Conservation (phyloP, 2,888 invertebrate genomes). For the Sclerodermus sp. region DNA sequence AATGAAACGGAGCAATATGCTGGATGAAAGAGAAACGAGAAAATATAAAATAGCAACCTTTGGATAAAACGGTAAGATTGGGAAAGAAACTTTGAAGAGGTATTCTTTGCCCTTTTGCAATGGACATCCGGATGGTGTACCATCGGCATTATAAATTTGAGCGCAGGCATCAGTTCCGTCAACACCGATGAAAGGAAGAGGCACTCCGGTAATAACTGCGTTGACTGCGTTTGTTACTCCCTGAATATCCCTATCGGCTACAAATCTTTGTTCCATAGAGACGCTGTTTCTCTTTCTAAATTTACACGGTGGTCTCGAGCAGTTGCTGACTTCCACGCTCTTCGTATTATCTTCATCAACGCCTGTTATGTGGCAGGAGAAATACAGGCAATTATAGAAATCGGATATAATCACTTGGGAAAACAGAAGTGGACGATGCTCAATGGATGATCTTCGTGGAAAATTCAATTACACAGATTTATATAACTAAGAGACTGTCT, state of each 20-base stretch:
- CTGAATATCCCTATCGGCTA: conserved; percentile 62
- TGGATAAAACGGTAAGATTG: conserved; percentile 62
- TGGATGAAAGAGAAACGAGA: too few species aligned
- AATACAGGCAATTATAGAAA: background rate
- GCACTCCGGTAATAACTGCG: conserved; percentile 66
- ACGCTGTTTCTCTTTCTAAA: conserved; percentile 66
- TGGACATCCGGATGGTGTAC: conserved; percentile 68
- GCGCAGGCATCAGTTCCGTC: conserved; percentile 71
- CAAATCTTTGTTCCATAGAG: conserved; percentile 64
- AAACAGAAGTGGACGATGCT: background rate
- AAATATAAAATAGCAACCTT: too few species aligned
- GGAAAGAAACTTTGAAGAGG: conserved; percentile 68
- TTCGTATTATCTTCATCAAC: conserved; percentile 43
- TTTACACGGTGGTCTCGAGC: conserved; percentile 67
- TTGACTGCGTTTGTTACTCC: conserved; percentile 65
- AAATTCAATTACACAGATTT: too few species aligned
- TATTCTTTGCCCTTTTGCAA: conserved; percentile 70
- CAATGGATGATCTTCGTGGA: too few species aligned
- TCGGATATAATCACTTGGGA: too few species aligned
- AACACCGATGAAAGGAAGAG: conserved; percentile 76
- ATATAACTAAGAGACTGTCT: too few species aligned
- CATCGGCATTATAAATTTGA: conserved; percentile 64
- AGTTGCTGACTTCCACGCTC: conserved; percentile 60
- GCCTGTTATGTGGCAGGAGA: conserved; percentile 4
- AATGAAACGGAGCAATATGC: too few species aligned